Conservation (phyloP, 1,140 invertebrate species). For the Halyomorpha halys region DNA sequence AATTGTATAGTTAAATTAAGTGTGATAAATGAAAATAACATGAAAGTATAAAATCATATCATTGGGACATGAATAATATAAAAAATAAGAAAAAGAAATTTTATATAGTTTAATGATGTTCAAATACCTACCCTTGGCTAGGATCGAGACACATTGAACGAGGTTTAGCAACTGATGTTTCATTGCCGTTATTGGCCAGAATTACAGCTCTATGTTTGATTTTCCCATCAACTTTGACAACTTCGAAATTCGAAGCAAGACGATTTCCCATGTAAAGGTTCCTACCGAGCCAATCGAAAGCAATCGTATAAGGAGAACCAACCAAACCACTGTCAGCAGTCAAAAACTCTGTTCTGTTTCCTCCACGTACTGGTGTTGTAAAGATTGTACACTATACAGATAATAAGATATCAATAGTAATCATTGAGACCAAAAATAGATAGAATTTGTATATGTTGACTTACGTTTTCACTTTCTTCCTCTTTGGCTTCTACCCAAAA, state of each 20-base stretch:
- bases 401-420: slow-evolving; percentile 27
- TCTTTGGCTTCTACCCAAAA: slow-evolving; percentile 76
- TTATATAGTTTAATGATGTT: slow-evolving; percentile 10
- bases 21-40: no score
- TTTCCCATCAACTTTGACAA: slow-evolving; percentile 77
- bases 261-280: slow-evolving; percentile 92
- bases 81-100: not conserved
- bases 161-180: slow-evolving; percentile 75
- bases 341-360: slow-evolving; percentile 77
- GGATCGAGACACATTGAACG: slow-evolving; percentile 84
- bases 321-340: slow-evolving; percentile 68
- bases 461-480: slow-evolving; percentile 49
- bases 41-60: not conserved
- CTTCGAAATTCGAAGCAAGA: slow-evolving; percentile 83
- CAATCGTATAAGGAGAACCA: slow-evolving; percentile 80
- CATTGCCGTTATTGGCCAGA: slow-evolving; percentile 80
- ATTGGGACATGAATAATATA: not conserved
- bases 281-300: slow-evolving; percentile 91
- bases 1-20: no score
- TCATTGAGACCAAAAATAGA: not conserved
- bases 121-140: slow-evolving; percentile 57
- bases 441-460: slow-evolving; percentile 21
- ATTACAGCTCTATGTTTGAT: slow-evolving; percentile 75
- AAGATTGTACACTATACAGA: slow-evolving; percentile 68
- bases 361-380: slow-evolving; percentile 70